These are phyloP conservation scores for Junco hyemalis DNA, from an alignment of 2,113 vertebrate species.

Conservation along the genomic window DNA sequence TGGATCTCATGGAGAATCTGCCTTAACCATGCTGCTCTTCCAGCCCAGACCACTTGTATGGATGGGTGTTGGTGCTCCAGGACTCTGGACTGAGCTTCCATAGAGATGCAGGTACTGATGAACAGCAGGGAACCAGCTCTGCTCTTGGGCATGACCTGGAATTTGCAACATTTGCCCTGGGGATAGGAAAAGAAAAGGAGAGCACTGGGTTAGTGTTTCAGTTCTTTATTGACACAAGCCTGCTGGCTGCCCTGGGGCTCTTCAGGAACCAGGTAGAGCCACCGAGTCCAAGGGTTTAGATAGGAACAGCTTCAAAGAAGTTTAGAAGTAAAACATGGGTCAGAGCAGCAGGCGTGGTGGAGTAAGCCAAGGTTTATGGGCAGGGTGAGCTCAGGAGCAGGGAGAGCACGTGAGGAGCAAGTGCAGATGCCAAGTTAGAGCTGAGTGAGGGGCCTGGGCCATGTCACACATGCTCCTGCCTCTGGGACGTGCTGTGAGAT, in stretches of 20 bases:
- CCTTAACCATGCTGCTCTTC: neutral
- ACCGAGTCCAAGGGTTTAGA: neutral
- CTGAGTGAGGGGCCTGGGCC: neutral
- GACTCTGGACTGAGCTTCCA: neutral
- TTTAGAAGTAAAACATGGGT: slow-evolving; percentile 7
- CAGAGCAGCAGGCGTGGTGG: slow-evolving; percentile 33
- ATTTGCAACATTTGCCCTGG: neutral
- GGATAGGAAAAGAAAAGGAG: neutral
- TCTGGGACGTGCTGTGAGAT: accelerated
- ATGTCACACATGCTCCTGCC: accelerated
- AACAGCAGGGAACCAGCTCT: neutral
- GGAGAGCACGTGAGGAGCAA: neutral
- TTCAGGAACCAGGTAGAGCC: slow-evolving; percentile 29
- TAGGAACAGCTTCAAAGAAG: slow-evolving; percentile 46
- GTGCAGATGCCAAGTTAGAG: neutral
- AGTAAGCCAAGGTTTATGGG: slow-evolving; percentile 46
- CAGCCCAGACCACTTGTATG: neutral
- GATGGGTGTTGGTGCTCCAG: neutral
- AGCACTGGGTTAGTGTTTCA: neutral
- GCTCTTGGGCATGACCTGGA: neutral
- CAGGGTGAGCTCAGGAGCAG: neutral
- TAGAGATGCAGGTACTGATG: neutral
- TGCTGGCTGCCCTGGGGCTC: neutral
- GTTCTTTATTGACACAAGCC: slow-evolving; percentile 3
- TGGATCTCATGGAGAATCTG: neutral